phyloP scores from a whole-genome alignment of 2,113 vertebrate genomes.

The Furnarius figulus region DNA sequence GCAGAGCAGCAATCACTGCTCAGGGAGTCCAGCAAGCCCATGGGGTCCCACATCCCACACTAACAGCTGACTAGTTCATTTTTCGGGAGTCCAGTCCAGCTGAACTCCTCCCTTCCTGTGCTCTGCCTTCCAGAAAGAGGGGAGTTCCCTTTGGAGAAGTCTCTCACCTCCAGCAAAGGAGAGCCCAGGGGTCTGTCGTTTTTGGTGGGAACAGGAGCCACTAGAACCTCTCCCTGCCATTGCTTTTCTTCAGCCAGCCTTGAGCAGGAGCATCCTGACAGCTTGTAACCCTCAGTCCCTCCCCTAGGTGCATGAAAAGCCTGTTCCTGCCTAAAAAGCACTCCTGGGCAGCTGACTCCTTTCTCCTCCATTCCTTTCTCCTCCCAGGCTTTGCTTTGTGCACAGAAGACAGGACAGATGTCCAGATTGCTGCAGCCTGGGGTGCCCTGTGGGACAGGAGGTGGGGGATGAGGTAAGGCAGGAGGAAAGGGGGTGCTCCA shows the following conservation, averaged over 20 bases:
- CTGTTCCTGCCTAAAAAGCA: fast-evolving
- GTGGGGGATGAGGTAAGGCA: constrained; percentile 34
- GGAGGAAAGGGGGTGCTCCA: constrained; percentile 22
- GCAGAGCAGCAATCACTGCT: neutral
- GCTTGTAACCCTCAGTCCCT: fast-evolving
- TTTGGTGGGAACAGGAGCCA: neutral
- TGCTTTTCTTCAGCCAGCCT: neutral
- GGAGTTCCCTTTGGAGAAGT: neutral
- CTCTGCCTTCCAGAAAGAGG: constrained; percentile 17
- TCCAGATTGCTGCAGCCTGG: neutral
- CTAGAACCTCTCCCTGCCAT: neutral
- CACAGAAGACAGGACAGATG: neutral
- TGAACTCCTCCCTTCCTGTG: constrained; percentile 59
- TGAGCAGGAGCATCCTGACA: neutral
- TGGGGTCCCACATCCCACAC: neutral
- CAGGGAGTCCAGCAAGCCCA: neutral
- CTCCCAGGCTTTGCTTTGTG: neutral
- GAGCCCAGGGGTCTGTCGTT: neutral
- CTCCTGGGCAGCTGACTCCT: neutral
- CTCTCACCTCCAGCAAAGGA: constrained; percentile 46
- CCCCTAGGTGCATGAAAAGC: neutral
- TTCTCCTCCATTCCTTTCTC: neutral
- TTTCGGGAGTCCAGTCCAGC: neutral
- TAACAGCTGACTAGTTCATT: neutral
- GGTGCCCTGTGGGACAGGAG: neutral